phyloP scores from a whole-genome alignment of 2,797 vertebrate species.

The Onychomys arenicola region DNA sequence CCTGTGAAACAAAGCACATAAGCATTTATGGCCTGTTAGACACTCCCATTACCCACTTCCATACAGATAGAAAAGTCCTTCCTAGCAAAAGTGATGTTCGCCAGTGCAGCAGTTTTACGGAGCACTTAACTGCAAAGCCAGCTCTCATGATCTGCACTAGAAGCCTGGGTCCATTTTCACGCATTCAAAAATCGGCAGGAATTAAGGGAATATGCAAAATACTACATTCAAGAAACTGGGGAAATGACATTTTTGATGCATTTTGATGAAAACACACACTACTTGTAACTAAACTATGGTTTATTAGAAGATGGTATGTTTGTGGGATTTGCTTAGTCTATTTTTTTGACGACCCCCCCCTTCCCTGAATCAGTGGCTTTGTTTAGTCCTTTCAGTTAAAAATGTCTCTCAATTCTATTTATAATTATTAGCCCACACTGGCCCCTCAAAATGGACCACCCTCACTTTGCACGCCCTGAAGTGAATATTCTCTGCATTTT shows the following conservation, averaged over 20 bases:
- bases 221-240: slow-evolving; percentile 61
- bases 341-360: slow-evolving; percentile 37
- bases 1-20: slow-evolving; percentile 89
- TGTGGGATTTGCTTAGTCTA: not conserved
- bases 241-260: slow-evolving; percentile 60
- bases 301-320: slow-evolving; percentile 40
- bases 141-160: slow-evolving; percentile 48
- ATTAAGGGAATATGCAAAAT: slow-evolving; percentile 57
- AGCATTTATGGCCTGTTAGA: slow-evolving; percentile 87
- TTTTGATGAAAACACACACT: slow-evolving; percentile 68
- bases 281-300: slow-evolving; percentile 51
- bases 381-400: slow-evolving; percentile 54
- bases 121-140: slow-evolving; percentile 82
- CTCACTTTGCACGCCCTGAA: slow-evolving; percentile 32
- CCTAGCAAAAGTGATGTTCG: slow-evolving; percentile 80
- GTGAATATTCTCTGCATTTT: slow-evolving; percentile 48
- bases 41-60: slow-evolving; percentile 84
- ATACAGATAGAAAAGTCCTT: slow-evolving; percentile 84
- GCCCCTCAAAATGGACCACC: slow-evolving; percentile 39
- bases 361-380: not conserved
- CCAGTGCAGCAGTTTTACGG: slow-evolving; percentile 79
- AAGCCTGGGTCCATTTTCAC: slow-evolving; percentile 63
- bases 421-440: not conserved
- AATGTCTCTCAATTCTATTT: slow-evolving; percentile 17
- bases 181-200: slow-evolving; percentile 61